Evolutionary conservation across 2,797 vertebrate species (phyloP).

Genomic region (Balearica regulorum): DNA sequence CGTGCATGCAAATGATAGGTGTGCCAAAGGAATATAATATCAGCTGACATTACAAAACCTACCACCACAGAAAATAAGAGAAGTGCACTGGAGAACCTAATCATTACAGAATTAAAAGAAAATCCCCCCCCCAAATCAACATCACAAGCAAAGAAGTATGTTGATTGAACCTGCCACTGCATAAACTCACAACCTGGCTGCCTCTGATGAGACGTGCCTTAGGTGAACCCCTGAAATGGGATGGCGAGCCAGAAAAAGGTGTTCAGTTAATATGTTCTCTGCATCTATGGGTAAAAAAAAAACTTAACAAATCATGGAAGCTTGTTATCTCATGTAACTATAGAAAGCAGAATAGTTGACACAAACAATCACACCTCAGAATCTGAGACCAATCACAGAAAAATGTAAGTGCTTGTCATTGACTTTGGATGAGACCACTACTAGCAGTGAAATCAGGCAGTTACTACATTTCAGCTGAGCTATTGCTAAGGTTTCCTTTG

Average conservation of each 20-base stretch:
- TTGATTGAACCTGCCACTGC: not conserved
- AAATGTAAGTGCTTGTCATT: not conserved
- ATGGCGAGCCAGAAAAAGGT: not conserved
- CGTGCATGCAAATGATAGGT: slow-evolving; percentile 17
- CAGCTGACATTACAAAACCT: slow-evolving; percentile 16
- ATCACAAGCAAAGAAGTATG: not conserved
- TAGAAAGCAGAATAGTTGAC: not conserved
- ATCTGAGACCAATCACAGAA: not conserved
- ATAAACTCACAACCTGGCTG: not conserved
- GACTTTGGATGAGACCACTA: not conserved
- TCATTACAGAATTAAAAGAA: slow-evolving; percentile 23
- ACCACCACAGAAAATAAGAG: not conserved
- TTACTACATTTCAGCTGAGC: not conserved
- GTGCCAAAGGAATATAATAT: slow-evolving; percentile 18
- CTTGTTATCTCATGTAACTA: not conserved
- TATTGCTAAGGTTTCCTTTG: not conserved
- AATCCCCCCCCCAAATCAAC: not conserved
- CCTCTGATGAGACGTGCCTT: not conserved
- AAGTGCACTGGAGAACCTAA: not conserved
- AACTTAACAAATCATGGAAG: not conserved
- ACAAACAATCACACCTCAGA: not conserved
- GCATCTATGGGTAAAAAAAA: not conserved
- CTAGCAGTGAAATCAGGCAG: not conserved
- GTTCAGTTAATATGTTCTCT: not conserved
- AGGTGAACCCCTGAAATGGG: not conserved